Conservation (phyloP, 2,888 invertebrate species). For the Rhodophaea formosa region DNA sequence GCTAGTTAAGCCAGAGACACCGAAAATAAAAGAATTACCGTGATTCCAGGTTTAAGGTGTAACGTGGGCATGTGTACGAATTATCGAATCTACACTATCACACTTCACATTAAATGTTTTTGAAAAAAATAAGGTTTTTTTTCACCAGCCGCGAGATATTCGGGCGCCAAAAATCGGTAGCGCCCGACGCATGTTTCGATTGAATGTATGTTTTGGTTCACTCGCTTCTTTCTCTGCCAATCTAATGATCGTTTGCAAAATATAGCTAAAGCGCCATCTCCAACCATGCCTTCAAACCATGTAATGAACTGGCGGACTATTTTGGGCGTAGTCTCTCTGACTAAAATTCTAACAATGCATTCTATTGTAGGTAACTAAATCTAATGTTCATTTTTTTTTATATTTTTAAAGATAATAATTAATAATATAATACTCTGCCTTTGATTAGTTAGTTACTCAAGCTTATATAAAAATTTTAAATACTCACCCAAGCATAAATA, state of each 20-base stretch:
- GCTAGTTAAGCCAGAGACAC: constrained; percentile 28
- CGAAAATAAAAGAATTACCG: constrained; percentile 54
- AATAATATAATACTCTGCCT: too few species aligned
- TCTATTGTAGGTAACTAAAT: too few species aligned
- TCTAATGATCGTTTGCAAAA: constrained; percentile 57
- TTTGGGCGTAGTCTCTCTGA: not conserved
- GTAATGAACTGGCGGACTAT: not conserved
- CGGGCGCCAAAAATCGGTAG: constrained; percentile 63
- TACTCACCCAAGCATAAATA: too few species aligned
- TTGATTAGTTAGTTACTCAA: too few species aligned
- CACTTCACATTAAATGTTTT: constrained; percentile 56
- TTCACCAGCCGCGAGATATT: constrained; percentile 48
- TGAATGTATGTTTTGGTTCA: constrained; percentile 73
- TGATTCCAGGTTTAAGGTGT: constrained; percentile 76
- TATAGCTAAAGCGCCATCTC: constrained; percentile 46
- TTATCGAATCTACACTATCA: constrained; percentile 33
- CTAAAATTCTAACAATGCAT: not conserved
- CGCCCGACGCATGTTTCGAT: constrained; percentile 61
- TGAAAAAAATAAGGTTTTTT: constrained; percentile 32
- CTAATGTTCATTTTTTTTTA: too few species aligned
- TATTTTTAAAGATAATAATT: too few species aligned
- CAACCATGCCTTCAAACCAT: not conserved
- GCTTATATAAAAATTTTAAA: too few species aligned
- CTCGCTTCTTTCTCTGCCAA: constrained; percentile 31
- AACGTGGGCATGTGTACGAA: constrained; percentile 69